Evolutionary conservation across 2,113 vertebrate genomes (phyloP).

Genomic region (Gavia stellata): DNA sequence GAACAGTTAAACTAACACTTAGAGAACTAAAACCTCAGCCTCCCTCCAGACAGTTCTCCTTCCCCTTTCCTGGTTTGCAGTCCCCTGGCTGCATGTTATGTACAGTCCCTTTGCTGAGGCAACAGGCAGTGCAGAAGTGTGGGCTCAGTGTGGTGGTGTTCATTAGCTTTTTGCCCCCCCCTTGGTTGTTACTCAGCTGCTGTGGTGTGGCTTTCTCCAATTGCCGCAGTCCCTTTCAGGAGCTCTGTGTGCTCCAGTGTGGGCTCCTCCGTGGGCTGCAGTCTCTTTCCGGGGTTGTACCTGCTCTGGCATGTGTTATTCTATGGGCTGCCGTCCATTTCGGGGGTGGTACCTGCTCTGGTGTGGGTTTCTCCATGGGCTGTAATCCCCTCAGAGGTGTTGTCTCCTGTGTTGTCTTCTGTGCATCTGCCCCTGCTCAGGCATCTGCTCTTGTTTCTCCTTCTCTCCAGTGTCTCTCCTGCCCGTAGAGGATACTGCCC

Average conservation of each 20-base stretch:
- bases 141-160: neutral
- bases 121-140: fast-evolving
- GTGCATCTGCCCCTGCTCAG: neutral
- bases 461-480: neutral
- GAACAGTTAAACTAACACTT: neutral
- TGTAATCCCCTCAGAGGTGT: neutral
- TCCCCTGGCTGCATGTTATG: neutral
- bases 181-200: neutral
- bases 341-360: fast-evolving
- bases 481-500: neutral
- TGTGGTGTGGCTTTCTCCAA: neutral
- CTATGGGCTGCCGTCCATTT: neutral
- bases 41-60: neutral
- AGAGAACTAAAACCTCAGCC: neutral
- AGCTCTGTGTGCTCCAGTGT: neutral
- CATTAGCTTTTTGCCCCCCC: neutral
- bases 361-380: neutral
- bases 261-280: neutral
- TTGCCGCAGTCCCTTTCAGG: neutral
- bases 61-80: neutral
- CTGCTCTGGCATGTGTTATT: neutral
- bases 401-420: neutral
- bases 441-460: neutral
- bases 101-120: fast-evolving
- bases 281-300: neutral